Conservation (phyloP, 2,888 invertebrate species). For the Torymus auratus region DNA sequence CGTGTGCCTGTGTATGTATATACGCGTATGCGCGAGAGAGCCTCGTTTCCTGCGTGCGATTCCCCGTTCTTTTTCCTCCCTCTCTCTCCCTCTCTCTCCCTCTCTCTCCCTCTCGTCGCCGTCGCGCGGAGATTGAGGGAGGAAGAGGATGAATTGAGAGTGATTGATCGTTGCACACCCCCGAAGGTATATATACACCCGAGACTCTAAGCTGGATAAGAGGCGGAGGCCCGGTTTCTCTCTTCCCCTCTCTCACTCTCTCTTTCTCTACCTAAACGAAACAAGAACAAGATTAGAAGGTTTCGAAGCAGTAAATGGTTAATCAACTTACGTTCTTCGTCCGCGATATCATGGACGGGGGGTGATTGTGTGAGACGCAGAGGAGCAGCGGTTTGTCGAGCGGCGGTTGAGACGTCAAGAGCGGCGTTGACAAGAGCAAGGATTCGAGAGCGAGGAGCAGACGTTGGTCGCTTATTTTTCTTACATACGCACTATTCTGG, state of each 20-base stretch:
- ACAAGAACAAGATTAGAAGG: slow-evolving; percentile 58
- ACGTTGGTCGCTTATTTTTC: slow-evolving; percentile 47
- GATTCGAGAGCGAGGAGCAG: slow-evolving; percentile 66
- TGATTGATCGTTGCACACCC: slow-evolving; percentile 45
- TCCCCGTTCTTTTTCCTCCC: neutral
- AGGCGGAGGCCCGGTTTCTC: neutral
- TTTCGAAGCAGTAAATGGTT: slow-evolving; percentile 60
- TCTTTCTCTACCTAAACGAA: slow-evolving; percentile 51
- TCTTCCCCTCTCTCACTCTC: no score
- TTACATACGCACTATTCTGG: neutral
- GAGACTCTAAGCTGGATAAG: neutral
- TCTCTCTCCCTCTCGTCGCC: no score
- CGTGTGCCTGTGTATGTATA: slow-evolving; percentile 1
- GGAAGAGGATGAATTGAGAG: slow-evolving; percentile 19
- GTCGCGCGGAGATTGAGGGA: neutral
- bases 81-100: no score
- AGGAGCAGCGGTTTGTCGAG: slow-evolving; percentile 37
- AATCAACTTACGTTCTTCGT: slow-evolving; percentile 57
- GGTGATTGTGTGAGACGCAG: slow-evolving; percentile 14
- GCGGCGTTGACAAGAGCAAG: slow-evolving; percentile 66
- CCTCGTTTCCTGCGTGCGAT: slow-evolving; percentile 19
- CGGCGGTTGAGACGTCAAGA: slow-evolving; percentile 54
- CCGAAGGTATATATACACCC: slow-evolving; percentile 5
- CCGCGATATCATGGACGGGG: slow-evolving; percentile 50
- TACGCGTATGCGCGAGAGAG: slow-evolving; percentile 2